A percentile compares a stretch with the other conserved stretches of the same genome.
Conservation (phyloP, 2,113 vertebrate genomes). For the Poecile atricapillus region DNA sequence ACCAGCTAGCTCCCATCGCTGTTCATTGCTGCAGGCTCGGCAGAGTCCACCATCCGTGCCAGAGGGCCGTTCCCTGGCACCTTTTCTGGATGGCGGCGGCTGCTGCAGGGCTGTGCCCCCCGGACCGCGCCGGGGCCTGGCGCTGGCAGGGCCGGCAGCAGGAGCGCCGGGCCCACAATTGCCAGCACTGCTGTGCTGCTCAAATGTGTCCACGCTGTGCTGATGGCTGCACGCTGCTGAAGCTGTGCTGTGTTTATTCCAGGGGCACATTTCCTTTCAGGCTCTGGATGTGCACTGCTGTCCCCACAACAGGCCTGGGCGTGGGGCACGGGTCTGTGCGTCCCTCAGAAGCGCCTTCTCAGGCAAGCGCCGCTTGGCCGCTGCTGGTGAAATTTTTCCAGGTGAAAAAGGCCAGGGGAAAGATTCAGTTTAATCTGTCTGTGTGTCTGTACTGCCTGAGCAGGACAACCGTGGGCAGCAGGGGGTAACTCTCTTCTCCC, state of each 20-base stretch:
- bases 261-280: not conserved
- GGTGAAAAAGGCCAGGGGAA: not conserved
- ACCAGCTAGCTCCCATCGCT: not conserved
- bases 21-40: not conserved
- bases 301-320: not conserved
- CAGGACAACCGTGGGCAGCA: not conserved
- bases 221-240: not conserved
- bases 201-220: not conserved
- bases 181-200: not conserved
- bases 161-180: not conserved
- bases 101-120: fast-evolving
- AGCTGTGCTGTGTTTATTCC: not conserved
- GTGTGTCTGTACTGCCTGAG: fast-evolving
- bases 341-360: not conserved
- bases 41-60: not conserved
- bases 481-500: not conserved
- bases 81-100: not conserved
- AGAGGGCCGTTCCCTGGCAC: not conserved
- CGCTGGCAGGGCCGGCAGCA: fast-evolving
- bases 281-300: not conserved
- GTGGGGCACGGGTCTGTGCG: fast-evolving
- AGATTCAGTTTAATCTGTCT: not conserved
- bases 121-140: fast-evolving
- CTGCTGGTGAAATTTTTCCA: not conserved
- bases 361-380: not conserved